Evolutionary conservation across 2,113 vertebrate species (phyloP).

Genomic region (Gallinago media): DNA sequence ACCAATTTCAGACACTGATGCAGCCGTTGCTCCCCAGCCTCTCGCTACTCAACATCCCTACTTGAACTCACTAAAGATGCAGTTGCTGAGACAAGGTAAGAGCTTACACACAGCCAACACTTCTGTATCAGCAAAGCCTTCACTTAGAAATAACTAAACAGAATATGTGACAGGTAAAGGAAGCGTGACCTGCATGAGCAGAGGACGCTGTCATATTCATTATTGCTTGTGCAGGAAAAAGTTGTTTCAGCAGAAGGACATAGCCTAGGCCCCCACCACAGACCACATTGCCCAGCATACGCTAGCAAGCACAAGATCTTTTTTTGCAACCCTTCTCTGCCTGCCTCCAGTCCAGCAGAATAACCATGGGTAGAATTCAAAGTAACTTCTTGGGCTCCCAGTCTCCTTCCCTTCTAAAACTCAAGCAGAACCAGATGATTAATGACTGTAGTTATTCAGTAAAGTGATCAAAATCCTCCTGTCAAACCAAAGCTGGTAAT

Average conservation of each 20-base stretch:
- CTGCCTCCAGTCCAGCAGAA: neutral
- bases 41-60: neutral
- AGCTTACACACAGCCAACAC: neutral
- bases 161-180: neutral
- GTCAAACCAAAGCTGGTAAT: no score
- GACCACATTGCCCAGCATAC: rapidly evolving
- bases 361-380: neutral
- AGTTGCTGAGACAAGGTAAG: neutral
- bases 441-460: neutral
- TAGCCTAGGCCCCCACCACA: neutral
- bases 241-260: neutral
- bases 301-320: neutral
- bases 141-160: neutral
- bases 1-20: neutral
- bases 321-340: neutral
- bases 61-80: neutral
- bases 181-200: neutral
- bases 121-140: neutral
- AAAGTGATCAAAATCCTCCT: neutral
- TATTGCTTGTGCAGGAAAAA: neutral
- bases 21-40: neutral
- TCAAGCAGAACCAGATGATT: neutral
- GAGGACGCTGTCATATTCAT: rapidly evolving
- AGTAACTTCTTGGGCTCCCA: neutral
- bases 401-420: neutral